Evolutionary conservation across 2,797 vertebrate genomes (phyloP), one percentile per base, ranked within the genome.

Genomic region (Pristis pectinata): DNA sequence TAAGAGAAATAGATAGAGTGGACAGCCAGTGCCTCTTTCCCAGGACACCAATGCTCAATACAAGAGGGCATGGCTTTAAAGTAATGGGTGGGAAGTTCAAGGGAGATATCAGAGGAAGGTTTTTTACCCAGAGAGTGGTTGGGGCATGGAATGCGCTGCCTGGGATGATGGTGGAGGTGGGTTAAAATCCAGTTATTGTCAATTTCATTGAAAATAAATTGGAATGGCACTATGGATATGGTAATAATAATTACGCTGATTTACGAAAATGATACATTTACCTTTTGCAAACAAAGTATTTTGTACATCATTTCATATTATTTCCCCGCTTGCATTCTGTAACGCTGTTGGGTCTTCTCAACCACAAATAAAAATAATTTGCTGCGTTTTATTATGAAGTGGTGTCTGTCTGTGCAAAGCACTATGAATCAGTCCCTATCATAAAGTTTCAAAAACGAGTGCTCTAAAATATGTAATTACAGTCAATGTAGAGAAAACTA

Each of bases 131-230:
- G n/a, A n/a, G n/a, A n/a, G n/a, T n/a, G n/a, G n/a, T n/a, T n/a
- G n/a, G n/a, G n/a, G n/a, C n/a, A n/a, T n/a, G n/a, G n/a, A n/a
- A n/a, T n/a, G n/a, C n/a, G n/a, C n/a, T n/a, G n/a, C n/a, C n/a
- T n/a, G n/a, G n/a, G n/a, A n/a, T n/a, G n/a, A n/a, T n/a, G n/a
- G n/a, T n/a, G n/a, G n/a, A n/a, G n/a, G 87, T n/a, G 91, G n/a
- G 44, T n/a, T 41, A 64, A 61, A 89, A 87, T 87, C 11, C 1
- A 64, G 9, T n/a, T 64, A 64, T 37, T 91, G 9, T 64, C n/a
- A 91, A n/a, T 87, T 59, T 83, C 56, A 49, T 85, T 87, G 83
- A 87, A 13, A 87, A 87, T 76, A 76, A 30, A 53, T 87, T 59
- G 30, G 59, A 87, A 64, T 37, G 59, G 15, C 56, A 91, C 19